Conservation (phyloP, 2,113 vertebrate species). For the Acrocephalus kingi region DNA sequence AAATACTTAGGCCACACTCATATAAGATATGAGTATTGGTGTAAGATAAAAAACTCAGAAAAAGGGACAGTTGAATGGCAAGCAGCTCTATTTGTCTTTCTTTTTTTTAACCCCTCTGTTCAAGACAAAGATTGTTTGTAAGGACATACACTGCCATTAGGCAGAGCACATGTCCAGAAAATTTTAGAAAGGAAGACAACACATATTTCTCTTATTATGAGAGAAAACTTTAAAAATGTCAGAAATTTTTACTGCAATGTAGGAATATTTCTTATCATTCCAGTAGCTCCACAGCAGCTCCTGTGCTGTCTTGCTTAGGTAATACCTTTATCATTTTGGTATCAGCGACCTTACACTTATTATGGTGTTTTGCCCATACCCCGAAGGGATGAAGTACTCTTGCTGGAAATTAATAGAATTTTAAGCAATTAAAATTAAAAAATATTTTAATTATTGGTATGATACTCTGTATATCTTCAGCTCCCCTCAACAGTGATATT, state of each 20-base stretch:
- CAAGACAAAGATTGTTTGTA: not conserved
- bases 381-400: not conserved
- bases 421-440: not conserved
- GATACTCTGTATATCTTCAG: not conserved
- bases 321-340: not conserved
- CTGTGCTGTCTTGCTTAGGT: not conserved
- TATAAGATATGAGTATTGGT: too few species aligned
- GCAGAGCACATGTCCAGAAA: not conserved
- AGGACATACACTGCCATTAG: not conserved
- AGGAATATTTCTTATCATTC: not conserved
- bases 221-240: not conserved
- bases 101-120: not conserved
- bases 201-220: not conserved
- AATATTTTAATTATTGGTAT: not conserved
- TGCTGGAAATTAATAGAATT: not conserved
- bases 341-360: not conserved
- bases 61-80: not conserved
- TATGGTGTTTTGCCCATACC: not conserved
- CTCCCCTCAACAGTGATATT: not conserved
- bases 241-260: constrained; percentile 25
- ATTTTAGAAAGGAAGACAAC: not conserved
- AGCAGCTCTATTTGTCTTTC: not conserved
- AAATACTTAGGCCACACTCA: not conserved
- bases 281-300: not conserved
- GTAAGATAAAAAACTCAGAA: not conserved